Evolutionary conservation across 2,113 vertebrate genomes (phyloP), one percentile per base, ranked within the genome.

Genomic region (Paradisaea rubra): DNA sequence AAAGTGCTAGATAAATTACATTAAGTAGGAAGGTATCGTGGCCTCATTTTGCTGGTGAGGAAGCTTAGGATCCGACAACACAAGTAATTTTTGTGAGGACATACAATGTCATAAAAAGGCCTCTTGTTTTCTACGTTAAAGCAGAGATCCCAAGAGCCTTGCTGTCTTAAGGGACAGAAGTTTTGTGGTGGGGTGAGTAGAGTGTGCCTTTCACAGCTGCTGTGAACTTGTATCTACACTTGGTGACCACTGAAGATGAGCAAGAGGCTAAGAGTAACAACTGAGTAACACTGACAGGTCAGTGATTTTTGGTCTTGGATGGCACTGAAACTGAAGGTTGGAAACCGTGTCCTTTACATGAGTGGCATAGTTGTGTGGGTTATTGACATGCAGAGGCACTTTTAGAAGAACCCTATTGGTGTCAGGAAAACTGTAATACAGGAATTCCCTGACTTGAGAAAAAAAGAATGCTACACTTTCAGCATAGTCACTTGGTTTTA

Each of bases 311-410:
- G 1, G 3, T 44, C 7, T 8, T 66, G 12, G 20, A 7, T 16
- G 21, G 13, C 72, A 50, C 18, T 42, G 39, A 78, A 70, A 65
- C 17, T 24, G n/a, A 79, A 18, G 7, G 52, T 82, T 68, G 82
- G 69, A 42, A 81, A 35, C n/a, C 0, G 1, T 0, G 0, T 61
- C 22, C 7, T 20, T 69, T 77, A 27, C 8, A 35, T 33, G 5
- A 65, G 42, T 0, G 0, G 30, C 15, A 3, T 7, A 24, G 10
- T 12, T 90, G 4, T 23, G 25, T 30, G 25, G 3, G 13, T 74
- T 60, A 57, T 53, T 35, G 23, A 37, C 16, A 31, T 0, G 2
- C 1, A 53, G 60, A 53, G 28, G 33, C 13, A 41, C 22, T 57
- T 86, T 81, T 39, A 65, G 31, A 54, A 89, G 8, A 27, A 11